Percentiles rank a stretch among this genome's conserved stretches.
These are phyloP conservation scores for Tortrix viridana DNA, from an alignment of 2,888 invertebrate species.

Conservation along the genomic window DNA sequence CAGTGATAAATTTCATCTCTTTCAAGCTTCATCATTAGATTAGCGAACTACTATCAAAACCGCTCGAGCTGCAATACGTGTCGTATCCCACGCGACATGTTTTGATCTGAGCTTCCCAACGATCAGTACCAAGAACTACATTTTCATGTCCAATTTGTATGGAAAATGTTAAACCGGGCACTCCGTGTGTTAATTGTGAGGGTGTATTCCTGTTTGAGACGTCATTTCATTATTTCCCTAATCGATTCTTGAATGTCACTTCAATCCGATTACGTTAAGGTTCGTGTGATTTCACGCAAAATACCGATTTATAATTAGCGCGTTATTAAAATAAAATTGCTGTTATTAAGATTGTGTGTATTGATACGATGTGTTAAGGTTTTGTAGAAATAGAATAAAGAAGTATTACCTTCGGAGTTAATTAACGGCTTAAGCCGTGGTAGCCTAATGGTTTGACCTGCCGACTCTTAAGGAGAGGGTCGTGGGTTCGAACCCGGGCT, in stretches of 20 bases:
- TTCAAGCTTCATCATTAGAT: neutral
- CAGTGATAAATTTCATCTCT: no score
- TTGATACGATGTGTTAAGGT: no score
- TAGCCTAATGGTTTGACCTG: no score
- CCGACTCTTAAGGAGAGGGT: no score
- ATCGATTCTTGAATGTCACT: slow-evolving; percentile 16
- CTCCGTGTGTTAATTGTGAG: slow-evolving; percentile 11
- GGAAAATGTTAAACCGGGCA: no score
- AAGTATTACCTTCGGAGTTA: no score
- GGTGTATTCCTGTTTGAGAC: slow-evolving; percentile 11
- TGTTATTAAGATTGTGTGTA: no score
- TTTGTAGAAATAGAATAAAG: no score
- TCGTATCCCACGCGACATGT: slow-evolving; percentile 37
- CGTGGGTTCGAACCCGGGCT: no score
- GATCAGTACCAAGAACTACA: no score
- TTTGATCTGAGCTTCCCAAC: slow-evolving; percentile 39
- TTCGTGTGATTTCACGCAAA: slow-evolving; percentile 3
- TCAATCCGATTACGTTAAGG: slow-evolving; percentile 7
- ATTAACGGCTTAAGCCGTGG: no score
- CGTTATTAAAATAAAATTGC: slow-evolving; percentile 13
- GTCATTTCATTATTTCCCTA: slow-evolving; percentile 20
- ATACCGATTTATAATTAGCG: slow-evolving; percentile 19
- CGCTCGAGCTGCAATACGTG: slow-evolving; percentile 42
- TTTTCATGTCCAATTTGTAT: no score
- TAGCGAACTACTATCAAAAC: slow-evolving; percentile 24